Evolutionary conservation across 1,140 invertebrate species (phyloP), one percentile per base, ranked within the genome.

Genomic region (Mya arenaria): DNA sequence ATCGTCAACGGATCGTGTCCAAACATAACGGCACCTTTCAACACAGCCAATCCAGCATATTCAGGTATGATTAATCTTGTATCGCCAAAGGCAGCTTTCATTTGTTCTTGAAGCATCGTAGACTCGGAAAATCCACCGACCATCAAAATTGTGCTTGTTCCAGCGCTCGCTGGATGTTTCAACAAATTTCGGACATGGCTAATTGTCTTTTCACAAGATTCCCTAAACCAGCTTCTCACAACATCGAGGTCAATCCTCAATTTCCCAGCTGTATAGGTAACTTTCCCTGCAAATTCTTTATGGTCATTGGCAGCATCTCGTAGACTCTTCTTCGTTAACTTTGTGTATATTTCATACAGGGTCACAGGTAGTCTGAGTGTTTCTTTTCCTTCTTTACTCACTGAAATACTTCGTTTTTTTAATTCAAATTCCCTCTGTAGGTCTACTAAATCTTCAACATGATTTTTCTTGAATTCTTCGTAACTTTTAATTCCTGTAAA

Each of bases 391-490:
- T 41, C 41, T 4, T 69, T 81, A 0, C 44, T 55, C 30, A 58
- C 23, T 60, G 23, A 36, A 8, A 81, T 55, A 4, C 36, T 23
- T 39, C 84, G 32, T 48, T 85, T 85, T 32, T 81, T 83, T 3
- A 25, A 73, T 44, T 85, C 84, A 56, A 85, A 85, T 56, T 85
- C 84, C 44, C 81, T 72, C 23, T 25, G 44, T 4, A 72, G 68
- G 28, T 55, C 28, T 19, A 72, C 68, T 52, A 36, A 55, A 15
- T 72, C 68, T 55, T 52, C 68, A 32, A 34, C 36, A 3, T 19
- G 19, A 2, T 72, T 52, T 1, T 55, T 4, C 10, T n/a, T 17
- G 25, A 72, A 72, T n/a, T 55, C 56, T 5, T 72, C 68, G n/a
- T 32, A 72, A 25, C 36, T 52, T 15, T 44, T 30, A 32, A 10